Evolutionary conservation across 2,113 vertebrate genomes (phyloP).

Genomic region (Sporophila hypoxantha): DNA sequence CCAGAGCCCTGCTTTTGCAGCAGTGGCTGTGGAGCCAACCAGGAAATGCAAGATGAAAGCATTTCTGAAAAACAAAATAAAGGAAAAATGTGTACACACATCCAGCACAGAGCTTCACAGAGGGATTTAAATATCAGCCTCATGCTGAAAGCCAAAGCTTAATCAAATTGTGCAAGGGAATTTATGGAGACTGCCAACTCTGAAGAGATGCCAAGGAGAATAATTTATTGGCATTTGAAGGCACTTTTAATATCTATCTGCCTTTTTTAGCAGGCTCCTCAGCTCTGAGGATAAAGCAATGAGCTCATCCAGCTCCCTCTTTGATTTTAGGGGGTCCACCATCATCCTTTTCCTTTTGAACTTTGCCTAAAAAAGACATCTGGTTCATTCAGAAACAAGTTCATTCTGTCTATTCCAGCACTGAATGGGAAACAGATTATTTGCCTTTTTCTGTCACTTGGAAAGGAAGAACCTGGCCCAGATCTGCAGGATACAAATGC

Average conservation of each 20-base stretch:
- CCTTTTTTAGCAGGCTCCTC: constrained; percentile 11
- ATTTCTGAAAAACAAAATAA: constrained; percentile 19
- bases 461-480: background rate
- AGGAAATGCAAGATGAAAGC: constrained; percentile 46
- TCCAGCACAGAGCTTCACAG: background rate
- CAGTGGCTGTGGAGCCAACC: background rate
- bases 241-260: constrained; percentile 38
- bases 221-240: constrained; percentile 23
- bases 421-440: background rate
- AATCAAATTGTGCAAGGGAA: constrained; percentile 39
- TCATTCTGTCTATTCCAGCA: background rate
- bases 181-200: constrained; percentile 15
- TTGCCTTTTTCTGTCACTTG: background rate
- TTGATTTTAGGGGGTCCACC: constrained; percentile 1
- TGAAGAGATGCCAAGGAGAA: constrained; percentile 27
- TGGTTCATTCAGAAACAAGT: constrained; percentile 14
- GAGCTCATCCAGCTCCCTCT: constrained; percentile 4
- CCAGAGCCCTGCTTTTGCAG: background rate
- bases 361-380: background rate
- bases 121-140: constrained; percentile 7
- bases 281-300: background rate
- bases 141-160: constrained; percentile 20
- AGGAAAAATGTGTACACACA: constrained; percentile 1
- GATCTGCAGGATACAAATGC: background rate
- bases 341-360: background rate